Conservation (phyloP, 1,140 invertebrate species). For the Oryctes rhinoceros region DNA sequence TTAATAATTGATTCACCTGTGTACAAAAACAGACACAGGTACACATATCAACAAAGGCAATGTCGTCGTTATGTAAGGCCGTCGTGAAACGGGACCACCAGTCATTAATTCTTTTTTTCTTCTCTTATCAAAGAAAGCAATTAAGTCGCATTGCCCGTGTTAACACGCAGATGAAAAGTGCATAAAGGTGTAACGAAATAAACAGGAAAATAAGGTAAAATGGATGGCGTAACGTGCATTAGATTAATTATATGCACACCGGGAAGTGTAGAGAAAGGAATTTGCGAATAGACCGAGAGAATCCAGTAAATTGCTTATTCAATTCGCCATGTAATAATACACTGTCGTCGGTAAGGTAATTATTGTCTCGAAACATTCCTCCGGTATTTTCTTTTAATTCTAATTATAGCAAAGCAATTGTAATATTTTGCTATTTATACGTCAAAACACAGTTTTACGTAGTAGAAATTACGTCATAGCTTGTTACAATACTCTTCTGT, state of each 20-base stretch:
- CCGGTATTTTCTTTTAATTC: no score
- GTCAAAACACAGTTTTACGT: no score
- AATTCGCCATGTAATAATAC: no score
- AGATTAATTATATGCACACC: not conserved
- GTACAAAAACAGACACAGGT: not conserved
- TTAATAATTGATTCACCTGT: slow-evolving; percentile 43
- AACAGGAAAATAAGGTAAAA: not conserved
- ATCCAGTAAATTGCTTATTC: not conserved
- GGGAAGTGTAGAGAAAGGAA: not conserved
- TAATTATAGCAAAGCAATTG: no score
- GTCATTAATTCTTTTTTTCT: not conserved
- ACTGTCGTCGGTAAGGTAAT: not conserved
- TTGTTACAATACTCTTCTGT: no score
- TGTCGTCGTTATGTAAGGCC: not conserved
- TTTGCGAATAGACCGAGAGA: not conserved
- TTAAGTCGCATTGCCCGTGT: not conserved
- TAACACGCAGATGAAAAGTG: not conserved
- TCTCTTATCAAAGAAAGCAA: not conserved
- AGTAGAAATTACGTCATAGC: no score
- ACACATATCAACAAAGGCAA: slow-evolving; percentile 5
- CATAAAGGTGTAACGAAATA: not conserved
- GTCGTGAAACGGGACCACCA: not conserved
- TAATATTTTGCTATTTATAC: no score
- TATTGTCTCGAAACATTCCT: not conserved
- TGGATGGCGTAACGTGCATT: not conserved